Conservation (phyloP, 2,797 vertebrate genomes). For the Darevskia nairensis region DNA sequence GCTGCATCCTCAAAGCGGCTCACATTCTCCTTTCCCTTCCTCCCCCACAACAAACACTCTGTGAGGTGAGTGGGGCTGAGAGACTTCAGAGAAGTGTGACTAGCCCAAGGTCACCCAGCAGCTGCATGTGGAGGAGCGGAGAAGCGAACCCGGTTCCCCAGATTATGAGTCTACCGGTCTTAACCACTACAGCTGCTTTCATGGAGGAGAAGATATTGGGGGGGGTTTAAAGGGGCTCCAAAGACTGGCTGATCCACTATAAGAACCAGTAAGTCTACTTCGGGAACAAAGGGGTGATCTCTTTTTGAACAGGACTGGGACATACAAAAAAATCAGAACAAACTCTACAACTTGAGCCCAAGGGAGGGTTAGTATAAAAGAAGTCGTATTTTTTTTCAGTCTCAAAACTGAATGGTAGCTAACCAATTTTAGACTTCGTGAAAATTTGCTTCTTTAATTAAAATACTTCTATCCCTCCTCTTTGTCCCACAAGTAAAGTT, state of each 20-base stretch:
- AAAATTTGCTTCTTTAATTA: not conserved
- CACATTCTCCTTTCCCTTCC: too few relatives aligned
- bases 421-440: not conserved
- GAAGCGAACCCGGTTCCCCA: too few relatives aligned
- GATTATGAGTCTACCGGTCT: too few relatives aligned
- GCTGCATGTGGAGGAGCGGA: too few relatives aligned
- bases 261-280: not conserved
- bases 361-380: not conserved
- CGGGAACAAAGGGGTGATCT: not conserved
- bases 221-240: not conserved
- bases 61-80: too few relatives aligned
- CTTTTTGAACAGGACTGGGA: not conserved
- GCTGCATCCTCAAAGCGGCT: too few relatives aligned
- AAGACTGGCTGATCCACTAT: not conserved
- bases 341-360: not conserved
- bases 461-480: too few relatives aligned
- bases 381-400: conserved; percentile 33
- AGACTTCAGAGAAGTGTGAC: too few relatives aligned
- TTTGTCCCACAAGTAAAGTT: not conserved
- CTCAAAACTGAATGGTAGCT: rapidly evolving
- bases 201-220: too few relatives aligned
- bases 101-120: too few relatives aligned
- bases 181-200: too few relatives aligned
- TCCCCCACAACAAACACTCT: too few relatives aligned
- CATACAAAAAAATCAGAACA: not conserved